Conservation (phyloP, 2,888 invertebrate genomes). For the Netelia melanura region DNA sequence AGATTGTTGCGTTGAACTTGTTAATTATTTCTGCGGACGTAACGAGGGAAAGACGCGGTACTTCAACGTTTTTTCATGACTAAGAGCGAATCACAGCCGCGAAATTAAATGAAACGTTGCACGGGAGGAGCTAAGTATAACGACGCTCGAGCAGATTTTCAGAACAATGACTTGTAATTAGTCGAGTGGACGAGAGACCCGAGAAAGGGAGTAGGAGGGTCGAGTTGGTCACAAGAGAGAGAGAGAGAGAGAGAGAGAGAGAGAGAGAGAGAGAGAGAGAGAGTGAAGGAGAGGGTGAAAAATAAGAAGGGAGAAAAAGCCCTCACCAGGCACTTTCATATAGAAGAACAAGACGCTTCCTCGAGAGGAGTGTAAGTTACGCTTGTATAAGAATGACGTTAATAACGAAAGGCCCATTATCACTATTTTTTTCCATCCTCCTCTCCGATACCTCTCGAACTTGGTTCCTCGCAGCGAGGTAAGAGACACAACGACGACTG, state of each 20-base stretch:
- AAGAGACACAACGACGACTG: constrained; percentile 14
- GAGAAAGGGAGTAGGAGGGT: constrained; percentile 23
- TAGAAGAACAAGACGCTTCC: constrained; percentile 50
- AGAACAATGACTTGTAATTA: constrained; percentile 82
- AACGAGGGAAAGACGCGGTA: background rate
- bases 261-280: constrained; percentile 9
- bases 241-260: constrained; percentile 23
- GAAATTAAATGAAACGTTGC: constrained; percentile 60
- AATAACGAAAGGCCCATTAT: constrained; percentile 64
- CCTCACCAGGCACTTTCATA: constrained; percentile 52
- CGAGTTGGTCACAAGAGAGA: background rate
- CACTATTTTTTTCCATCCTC: constrained; percentile 40
- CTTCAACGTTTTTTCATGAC: background rate
- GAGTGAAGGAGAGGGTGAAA: constrained; percentile 19
- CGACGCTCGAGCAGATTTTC: constrained; percentile 74
- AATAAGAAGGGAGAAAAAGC: constrained; percentile 25
- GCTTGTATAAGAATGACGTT: constrained; percentile 67
- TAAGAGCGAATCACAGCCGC: constrained; percentile 22
- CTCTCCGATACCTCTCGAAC: constrained; percentile 19
- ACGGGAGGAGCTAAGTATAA: constrained; percentile 46
- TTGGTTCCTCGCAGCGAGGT: background rate
- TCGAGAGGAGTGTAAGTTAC: constrained; percentile 60
- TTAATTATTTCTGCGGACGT: constrained; percentile 9
- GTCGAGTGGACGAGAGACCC: constrained; percentile 78
- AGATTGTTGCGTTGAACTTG: constrained; percentile 3